Evolutionary conservation across 2,113 vertebrate species (phyloP), one percentile per base, ranked within the genome.

Genomic region (Scolopax mira): DNA sequence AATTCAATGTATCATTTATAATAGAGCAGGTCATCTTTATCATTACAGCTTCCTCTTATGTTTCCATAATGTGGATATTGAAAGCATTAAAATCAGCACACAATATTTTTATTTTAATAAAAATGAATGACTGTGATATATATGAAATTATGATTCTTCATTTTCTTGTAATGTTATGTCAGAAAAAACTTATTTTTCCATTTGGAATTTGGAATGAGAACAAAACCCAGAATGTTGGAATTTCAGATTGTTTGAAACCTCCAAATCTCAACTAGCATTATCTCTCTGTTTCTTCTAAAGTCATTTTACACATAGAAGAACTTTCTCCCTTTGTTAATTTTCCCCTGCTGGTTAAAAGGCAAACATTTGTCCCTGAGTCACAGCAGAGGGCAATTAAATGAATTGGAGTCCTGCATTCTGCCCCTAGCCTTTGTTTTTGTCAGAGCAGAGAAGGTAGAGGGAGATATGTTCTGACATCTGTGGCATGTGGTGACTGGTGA

Each of bases 311-410:
- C 41, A 28, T 70, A 70, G 64, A 88, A 41, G 18, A 89, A 49
- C 64, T 85, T 92, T 85, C 31, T 89, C n/a, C n/a, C 23, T 88
- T 54, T 65, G 41, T 42, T 70, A 13, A 65, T 79, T 82, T 94
- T 60, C 46, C 18, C 33, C 64, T 90, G 23, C 28, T 37, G 17
- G 48, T 94, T 89, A 58, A 79, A 94, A 85, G 62, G 25, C 66
- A 93, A 93, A 66, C 31, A 19, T 70, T 92, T 93, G 78, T 77
- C 70, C 87, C 81, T 83, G 58, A 85, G 46, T 91, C 58, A 72
- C 49, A 69, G 74, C 18, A 79, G 78, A 82, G 33, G 54, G 19
- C 84, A 85, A 71, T 61, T 49, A 85, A 84, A 79, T 2, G 7
- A 18, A 37, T 15, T 82, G 41, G 77, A 82, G 70, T 58, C 12